Percentiles rank a stretch among this genome's conserved stretches.
Evolutionary conservation across 2,888 invertebrate species (phyloP).

Genomic region (Octonoba sinensis): DNA sequence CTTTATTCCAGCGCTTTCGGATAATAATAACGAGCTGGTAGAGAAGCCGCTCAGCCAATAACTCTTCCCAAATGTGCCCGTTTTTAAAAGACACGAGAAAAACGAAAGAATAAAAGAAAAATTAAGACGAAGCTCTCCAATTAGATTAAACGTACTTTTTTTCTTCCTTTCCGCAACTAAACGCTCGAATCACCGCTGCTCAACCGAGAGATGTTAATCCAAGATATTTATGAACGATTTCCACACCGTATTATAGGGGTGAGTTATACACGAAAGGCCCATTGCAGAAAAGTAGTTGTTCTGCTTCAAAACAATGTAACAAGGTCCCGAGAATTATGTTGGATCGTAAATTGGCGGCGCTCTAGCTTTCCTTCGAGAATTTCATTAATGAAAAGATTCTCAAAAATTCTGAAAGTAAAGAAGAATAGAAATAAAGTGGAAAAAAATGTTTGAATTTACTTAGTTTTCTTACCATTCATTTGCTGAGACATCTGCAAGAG

Average conservation of each 20-base stretch:
- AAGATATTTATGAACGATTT: constrained; percentile 61
- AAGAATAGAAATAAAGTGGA: background rate
- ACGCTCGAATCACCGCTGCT: constrained; percentile 26
- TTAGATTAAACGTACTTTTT: constrained; percentile 51
- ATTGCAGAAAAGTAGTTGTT: constrained; percentile 34
- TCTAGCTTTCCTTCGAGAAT: constrained; percentile 13
- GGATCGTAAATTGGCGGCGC: constrained; percentile 54
- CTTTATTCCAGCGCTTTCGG: constrained; percentile 37
- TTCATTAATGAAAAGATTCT: constrained; percentile 19
- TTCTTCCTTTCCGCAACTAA: constrained; percentile 26
- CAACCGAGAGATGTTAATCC: constrained; percentile 56
- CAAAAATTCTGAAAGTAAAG: constrained; percentile 9
- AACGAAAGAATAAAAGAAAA: constrained; percentile 26
- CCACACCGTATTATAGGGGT: constrained; percentile 40
- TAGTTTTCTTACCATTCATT: constrained; percentile 35
- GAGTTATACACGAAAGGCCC: constrained; percentile 40
- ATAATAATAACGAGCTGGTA: constrained; percentile 55
- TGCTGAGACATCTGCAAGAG: constrained; percentile 14
- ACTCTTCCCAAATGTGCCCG: constrained; percentile 50
- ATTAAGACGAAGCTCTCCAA: constrained; percentile 44
- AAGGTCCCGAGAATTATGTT: constrained; percentile 52
- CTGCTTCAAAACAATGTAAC: constrained; percentile 51
- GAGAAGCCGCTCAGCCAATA: constrained; percentile 55
- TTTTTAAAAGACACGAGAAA: constrained; percentile 39
- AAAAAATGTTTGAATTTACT: constrained; percentile 27